Percentiles rank a stretch among this genome's conserved stretches.
Evolutionary conservation across 2,888 invertebrate species (phyloP).

Genomic region (Perizoma affinitatum): DNA sequence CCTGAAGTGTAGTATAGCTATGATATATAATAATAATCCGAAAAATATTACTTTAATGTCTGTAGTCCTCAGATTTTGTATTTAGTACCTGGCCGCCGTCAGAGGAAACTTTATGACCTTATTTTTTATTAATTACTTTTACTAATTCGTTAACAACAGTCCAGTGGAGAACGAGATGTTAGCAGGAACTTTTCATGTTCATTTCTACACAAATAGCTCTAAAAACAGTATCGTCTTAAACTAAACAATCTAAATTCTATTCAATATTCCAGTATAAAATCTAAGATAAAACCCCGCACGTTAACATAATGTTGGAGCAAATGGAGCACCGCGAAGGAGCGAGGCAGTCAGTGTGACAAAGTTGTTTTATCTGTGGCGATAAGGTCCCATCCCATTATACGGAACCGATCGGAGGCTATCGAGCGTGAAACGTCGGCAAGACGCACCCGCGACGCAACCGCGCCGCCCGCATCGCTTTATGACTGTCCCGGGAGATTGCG

Average conservation of each 20-base stretch:
- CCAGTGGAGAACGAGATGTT: too few species aligned
- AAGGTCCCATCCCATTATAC: slow-evolving; percentile 55
- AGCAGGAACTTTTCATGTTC: too few species aligned
- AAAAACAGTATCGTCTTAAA: too few species aligned
- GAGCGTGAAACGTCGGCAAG: slow-evolving; percentile 40
- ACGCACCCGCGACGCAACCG: slow-evolving; percentile 61
- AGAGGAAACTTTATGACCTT: too few species aligned
- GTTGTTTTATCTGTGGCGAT: slow-evolving; percentile 75
- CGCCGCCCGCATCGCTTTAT: slow-evolving; percentile 68
- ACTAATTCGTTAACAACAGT: too few species aligned
- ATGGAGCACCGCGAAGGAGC: slow-evolving; percentile 64
- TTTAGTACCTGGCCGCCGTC: too few species aligned
- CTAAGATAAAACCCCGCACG: slow-evolving; percentile 62
- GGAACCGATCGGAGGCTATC: slow-evolving; percentile 42
- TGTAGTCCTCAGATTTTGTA: too few species aligned
- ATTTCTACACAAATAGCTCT: too few species aligned
- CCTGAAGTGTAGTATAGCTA: slow-evolving; percentile 39
- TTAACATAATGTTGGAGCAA: slow-evolving; percentile 74
- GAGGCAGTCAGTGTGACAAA: slow-evolving; percentile 68
- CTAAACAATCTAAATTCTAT: slow-evolving; percentile 8
- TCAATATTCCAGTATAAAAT: slow-evolving; percentile 46
- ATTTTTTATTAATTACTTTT: too few species aligned
- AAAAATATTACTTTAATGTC: too few species aligned
- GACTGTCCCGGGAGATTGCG: slow-evolving; percentile 56
- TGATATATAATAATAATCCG: too few species aligned